phyloP scores from a whole-genome alignment of 1,140 invertebrate species.

The Dendroctonus valens region DNA sequence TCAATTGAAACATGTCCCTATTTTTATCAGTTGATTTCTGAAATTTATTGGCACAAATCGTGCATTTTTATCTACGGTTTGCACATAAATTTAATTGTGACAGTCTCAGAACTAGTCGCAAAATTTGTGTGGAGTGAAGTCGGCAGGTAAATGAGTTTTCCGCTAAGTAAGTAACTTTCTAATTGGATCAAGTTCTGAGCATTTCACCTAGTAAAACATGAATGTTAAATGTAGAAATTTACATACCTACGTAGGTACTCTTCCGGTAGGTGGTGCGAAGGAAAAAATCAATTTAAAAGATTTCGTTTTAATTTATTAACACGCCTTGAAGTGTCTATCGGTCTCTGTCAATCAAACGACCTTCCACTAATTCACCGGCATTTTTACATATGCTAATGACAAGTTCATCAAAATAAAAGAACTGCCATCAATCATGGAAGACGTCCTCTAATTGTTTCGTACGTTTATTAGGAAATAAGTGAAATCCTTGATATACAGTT shows the following conservation, averaged over 20 bases:
- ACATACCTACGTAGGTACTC: not conserved
- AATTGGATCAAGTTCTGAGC: no score
- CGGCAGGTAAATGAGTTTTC: no score
- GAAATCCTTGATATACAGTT: conserved; percentile 28
- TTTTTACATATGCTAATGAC: conserved; percentile 28
- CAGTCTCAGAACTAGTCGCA: no score
- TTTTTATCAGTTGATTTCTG: no score
- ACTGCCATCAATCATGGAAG: no score
- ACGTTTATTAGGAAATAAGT: conserved; percentile 20
- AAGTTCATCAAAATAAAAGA: conserved; percentile 21
- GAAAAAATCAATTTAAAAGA: conserved; percentile 15
- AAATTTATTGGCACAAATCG: no score
- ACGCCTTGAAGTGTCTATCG: conserved; percentile 24
- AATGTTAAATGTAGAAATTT: not conserved
- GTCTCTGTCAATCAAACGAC: conserved; percentile 23
- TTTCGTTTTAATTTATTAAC: conserved; percentile 15
- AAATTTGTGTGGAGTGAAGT: no score
- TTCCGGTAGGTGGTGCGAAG: conserved; percentile 12
- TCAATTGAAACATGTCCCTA: no score
- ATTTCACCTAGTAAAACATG: no score
- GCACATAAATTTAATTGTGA: no score
- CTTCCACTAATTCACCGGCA: conserved; percentile 16
- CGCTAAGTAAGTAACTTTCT: no score
- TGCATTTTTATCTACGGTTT: no score
- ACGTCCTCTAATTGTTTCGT: conserved; percentile 4